These are phyloP conservation scores for Masnerella sp. DNA, from an alignment of 2,888 invertebrate genomes.

Conservation along the genomic window DNA sequence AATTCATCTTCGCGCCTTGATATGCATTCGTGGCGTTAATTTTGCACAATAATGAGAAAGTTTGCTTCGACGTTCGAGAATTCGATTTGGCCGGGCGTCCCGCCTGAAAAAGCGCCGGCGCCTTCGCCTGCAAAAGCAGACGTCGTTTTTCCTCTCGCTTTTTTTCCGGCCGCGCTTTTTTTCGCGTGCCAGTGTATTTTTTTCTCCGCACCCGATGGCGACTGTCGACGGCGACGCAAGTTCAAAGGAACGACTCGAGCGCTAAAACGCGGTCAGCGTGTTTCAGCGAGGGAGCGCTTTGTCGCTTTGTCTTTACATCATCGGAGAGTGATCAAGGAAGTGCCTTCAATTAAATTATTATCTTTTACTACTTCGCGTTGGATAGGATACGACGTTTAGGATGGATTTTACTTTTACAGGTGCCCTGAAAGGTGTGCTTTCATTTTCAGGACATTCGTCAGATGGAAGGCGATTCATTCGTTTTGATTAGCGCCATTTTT, in stretches of 20 bases:
- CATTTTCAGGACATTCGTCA: no score
- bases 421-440: no score
- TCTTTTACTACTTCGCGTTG: slow-evolving; percentile 32
- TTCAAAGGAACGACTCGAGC: slow-evolving; percentile 55
- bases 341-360: slow-evolving; percentile 54
- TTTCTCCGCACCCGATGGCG: slow-evolving; percentile 26
- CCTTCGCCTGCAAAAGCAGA: slow-evolving; percentile 5
- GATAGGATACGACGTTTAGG: slow-evolving; percentile 22
- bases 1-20: slow-evolving; percentile 14
- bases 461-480: no score
- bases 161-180: neutral
- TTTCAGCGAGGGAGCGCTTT: slow-evolving; percentile 50
- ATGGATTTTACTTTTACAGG: slow-evolving; percentile 22
- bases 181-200: slow-evolving; percentile 15
- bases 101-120: slow-evolving; percentile 1
- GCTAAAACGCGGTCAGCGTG: slow-evolving; percentile 59
- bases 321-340: slow-evolving; percentile 58
- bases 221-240: slow-evolving; percentile 37
- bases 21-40: slow-evolving; percentile 7
- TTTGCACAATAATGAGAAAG: neutral
- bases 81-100: neutral
- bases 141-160: neutral
- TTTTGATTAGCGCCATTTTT: no score
- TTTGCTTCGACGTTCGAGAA: slow-evolving; percentile 4
- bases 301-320: slow-evolving; percentile 57